Base-by-base conservation (phyloP, 1,140 invertebrate species). In the Atta colombica region DNA sequence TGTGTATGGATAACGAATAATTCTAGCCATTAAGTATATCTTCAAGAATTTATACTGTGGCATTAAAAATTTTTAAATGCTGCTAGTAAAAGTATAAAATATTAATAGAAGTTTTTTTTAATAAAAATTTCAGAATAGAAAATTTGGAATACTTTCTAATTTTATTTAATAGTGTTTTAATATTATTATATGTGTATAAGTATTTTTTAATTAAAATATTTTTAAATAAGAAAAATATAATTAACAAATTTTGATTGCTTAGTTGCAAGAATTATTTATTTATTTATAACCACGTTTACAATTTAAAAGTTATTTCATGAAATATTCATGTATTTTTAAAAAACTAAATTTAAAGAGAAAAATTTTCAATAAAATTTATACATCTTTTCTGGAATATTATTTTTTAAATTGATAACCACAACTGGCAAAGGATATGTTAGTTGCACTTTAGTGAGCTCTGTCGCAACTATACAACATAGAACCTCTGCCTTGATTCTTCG, bases 401-500 rank as follows among this genome's bases (percentile, higher is more conserved):
- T 53, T 16, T 28, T 53, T 7, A 18, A 53, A 51, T 53, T 2
- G 12, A 16, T 63, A 12, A 25, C 49, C 53, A 21, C 18, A 21
- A 21, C 53, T 71, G 21, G 18, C 51, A 72, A 60, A 2, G 21
- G 61, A 3, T 25, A n/a, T 18, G 14, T 28, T 28, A 60, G 5
- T 21, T 21, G 53, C n/a, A 49, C 18, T 31, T 60, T n/a, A 74
- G 72, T 45, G 53, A 35, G 66, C 8, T 74, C 55, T 75, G 69
- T 49, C 69, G 45, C 68, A 82, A 61, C 25, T 21, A 21, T 21
- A 21, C 21, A 21, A 21, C 21, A 39, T 31, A n/a, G 25, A 74
- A 21, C 28, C 18, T 81, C 66, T 45, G 45, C 35, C 72, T 69
- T 65, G 63, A 0, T 85, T 77, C 71, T 61, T 89, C 77, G 45